Percentiles rank a stretch among this genome's conserved stretches.
Conservation (phyloP, 1,140 invertebrate species). For the Saxidomus purpurata region DNA sequence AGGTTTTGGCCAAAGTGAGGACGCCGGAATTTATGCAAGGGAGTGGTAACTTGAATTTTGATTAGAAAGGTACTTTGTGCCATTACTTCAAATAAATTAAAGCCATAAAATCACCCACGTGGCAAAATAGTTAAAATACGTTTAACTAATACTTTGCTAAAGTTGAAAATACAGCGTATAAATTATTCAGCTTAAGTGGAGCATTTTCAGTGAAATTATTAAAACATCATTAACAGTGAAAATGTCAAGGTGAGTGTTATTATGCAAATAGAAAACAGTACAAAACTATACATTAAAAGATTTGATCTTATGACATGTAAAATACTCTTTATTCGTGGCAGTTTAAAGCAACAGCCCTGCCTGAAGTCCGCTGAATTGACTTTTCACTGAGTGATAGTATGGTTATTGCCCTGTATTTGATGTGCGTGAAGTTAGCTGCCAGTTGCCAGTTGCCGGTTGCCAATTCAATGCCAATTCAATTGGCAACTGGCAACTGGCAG, state of each 20-base stretch:
- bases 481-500: too few relatives aligned
- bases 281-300: too few relatives aligned
- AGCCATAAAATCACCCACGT: conserved; percentile 16
- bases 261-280: conserved; percentile 13
- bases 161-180: neutral
- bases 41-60: conserved; percentile 14
- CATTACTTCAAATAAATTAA: neutral
- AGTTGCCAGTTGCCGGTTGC: too few relatives aligned
- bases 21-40: conserved; percentile 5
- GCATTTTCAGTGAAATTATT: neutral
- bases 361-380: too few relatives aligned
- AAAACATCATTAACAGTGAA: neutral
- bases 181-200: neutral
- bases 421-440: too few relatives aligned
- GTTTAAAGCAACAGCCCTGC: too few relatives aligned
- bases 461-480: too few relatives aligned
- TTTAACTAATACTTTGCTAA: neutral
- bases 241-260: neutral
- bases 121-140: neutral
- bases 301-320: too few relatives aligned
- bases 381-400: too few relatives aligned
- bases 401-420: too few relatives aligned
- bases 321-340: too few relatives aligned
- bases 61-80: conserved; percentile 14
- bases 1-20: conserved; percentile 6